These are phyloP conservation scores for Catharus ustulatus DNA, from an alignment of 2,797 vertebrate genomes.

Conservation along the genomic window DNA sequence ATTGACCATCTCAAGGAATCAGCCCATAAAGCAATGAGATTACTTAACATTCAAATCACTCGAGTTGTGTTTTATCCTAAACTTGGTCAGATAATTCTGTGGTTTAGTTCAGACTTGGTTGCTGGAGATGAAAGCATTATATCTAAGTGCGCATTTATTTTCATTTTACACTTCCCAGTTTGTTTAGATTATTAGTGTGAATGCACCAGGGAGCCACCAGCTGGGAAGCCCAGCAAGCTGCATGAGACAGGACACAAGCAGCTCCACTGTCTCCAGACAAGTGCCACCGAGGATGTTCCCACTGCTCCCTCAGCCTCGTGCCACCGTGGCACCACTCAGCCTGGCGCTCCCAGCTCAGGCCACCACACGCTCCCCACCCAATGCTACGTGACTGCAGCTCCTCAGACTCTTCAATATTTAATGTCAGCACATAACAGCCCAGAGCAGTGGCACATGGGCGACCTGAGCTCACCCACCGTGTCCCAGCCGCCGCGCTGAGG, in stretches of 20 bases:
- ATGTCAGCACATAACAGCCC: accelerated
- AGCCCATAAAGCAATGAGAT: neutral
- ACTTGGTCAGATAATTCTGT: neutral
- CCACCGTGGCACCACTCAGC: neutral
- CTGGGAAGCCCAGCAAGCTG: neutral
- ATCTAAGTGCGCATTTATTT: neutral
- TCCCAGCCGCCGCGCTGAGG: neutral
- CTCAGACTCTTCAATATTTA: neutral
- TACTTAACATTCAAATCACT: neutral
- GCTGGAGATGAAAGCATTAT: neutral
- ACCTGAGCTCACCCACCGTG: neutral
- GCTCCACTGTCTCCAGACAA: accelerated
- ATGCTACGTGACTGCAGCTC: neutral
- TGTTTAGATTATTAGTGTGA: neutral
- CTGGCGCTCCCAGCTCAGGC: neutral
- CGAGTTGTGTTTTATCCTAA: neutral
- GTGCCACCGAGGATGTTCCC: neutral
- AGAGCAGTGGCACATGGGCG: neutral
- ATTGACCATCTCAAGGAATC: neutral
- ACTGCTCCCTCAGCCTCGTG: accelerated
- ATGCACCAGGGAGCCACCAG: neutral
- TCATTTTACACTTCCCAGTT: neutral
- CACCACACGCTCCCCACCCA: neutral
- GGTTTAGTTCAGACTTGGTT: neutral
- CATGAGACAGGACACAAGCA: neutral